Conservation (phyloP, 2,888 invertebrate genomes). For the Apodemia mormo region DNA sequence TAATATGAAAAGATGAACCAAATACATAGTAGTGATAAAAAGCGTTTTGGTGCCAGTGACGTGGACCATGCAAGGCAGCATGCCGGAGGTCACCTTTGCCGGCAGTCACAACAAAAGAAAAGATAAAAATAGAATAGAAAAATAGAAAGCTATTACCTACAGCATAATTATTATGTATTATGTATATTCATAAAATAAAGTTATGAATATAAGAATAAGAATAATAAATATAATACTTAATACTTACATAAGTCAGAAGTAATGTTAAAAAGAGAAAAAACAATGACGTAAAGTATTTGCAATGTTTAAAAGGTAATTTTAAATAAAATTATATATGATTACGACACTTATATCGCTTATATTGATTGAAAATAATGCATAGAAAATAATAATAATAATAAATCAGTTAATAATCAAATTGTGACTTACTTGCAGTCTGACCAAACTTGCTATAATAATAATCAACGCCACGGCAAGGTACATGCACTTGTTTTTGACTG, state of each 20-base stretch:
- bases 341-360: neutral
- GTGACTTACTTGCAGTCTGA: slow-evolving; percentile 72
- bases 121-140: neutral
- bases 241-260: too few species aligned
- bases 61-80: neutral
- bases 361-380: slow-evolving; percentile 16
- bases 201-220: too few species aligned
- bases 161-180: too few species aligned
- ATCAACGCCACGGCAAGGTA: slow-evolving; percentile 77
- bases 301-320: too few species aligned
- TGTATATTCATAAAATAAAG: too few species aligned
- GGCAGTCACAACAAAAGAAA: slow-evolving; percentile 15
- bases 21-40: neutral
- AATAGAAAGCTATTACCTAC: too few species aligned
- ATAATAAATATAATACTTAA: too few species aligned
- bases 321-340: too few species aligned
- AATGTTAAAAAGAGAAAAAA: too few species aligned
- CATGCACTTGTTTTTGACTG: slow-evolving; percentile 62
- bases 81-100: slow-evolving; percentile 8
- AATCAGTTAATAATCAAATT: slow-evolving; percentile 35
- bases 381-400: slow-evolving; percentile 41
- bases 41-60: slow-evolving; percentile 16
- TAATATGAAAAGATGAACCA: slow-evolving; percentile 1
- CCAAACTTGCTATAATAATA: slow-evolving; percentile 74
- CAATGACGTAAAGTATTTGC: too few species aligned